Evolutionary conservation across 2,113 vertebrate species (phyloP).

Genomic region (Gadus macrocephalus): DNA sequence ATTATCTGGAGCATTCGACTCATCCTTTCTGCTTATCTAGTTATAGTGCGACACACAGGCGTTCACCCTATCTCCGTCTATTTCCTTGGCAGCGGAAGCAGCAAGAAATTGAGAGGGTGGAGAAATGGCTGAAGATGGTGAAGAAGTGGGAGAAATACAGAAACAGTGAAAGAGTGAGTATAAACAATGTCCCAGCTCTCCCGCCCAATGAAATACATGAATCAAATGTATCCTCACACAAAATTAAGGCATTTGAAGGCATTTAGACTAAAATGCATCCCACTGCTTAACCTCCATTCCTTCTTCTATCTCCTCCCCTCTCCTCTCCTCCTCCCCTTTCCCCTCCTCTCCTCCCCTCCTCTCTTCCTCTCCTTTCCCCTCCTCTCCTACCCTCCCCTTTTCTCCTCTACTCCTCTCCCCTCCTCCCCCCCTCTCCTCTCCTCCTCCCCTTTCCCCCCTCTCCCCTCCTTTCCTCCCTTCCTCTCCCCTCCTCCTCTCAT

Average conservation of each 20-base stretch:
- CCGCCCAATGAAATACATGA: too few relatives aligned
- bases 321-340: background rate
- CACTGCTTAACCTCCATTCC: conserved; percentile 1
- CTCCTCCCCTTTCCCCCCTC: background rate
- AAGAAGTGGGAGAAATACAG: conserved; percentile 87
- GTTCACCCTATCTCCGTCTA: background rate
- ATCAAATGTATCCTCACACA: too few relatives aligned
- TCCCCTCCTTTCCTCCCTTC: too few relatives aligned
- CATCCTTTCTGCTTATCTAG: too few relatives aligned
- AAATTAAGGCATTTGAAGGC: too few relatives aligned
- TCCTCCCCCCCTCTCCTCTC: background rate
- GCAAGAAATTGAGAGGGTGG: conserved; percentile 79
- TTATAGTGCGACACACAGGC: too few relatives aligned
- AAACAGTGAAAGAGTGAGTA: conserved; percentile 79
- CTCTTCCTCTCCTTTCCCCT: background rate
- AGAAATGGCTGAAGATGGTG: conserved; percentile 89
- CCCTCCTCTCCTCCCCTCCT: background rate
- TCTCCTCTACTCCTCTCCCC: background rate
- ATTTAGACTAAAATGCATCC: too few relatives aligned
- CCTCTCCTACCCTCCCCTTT: background rate
- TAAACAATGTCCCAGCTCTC: too few relatives aligned
- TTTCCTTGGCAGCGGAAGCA: conserved; percentile 72
- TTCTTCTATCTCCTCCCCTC: conserved; percentile 12
- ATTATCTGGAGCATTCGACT: too few relatives aligned
- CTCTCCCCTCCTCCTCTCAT: too few relatives aligned